Evolutionary conservation across 2,113 vertebrate species (phyloP).

Genomic region (Ariopsis seemanni): DNA sequence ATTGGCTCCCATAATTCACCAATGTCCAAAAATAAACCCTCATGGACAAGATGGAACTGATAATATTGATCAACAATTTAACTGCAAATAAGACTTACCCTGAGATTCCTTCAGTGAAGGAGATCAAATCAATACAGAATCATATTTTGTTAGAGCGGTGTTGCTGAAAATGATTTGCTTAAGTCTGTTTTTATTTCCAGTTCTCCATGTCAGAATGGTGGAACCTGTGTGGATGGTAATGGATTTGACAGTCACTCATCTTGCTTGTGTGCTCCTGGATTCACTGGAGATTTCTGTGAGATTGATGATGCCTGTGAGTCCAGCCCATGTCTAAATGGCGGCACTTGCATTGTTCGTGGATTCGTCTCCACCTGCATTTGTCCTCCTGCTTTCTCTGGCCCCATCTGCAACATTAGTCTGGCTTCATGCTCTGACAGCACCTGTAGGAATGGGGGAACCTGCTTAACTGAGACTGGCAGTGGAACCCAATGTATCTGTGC

Average conservation of each 20-base stretch:
- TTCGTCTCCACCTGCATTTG: conserved; percentile 81
- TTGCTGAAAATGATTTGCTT: neutral
- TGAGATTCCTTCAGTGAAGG: neutral
- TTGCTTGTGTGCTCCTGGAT: conserved; percentile 84
- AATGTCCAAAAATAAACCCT: neutral
- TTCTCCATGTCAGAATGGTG: conserved; percentile 89
- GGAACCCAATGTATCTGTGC: conserved; percentile 80
- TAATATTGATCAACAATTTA: neutral
- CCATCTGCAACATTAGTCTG: conserved; percentile 75
- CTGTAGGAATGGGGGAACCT: conserved; percentile 83
- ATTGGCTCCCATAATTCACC: neutral
- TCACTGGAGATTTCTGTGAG: conserved; percentile 87
- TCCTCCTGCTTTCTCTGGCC: conserved; percentile 77
- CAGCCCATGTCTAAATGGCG: conserved; percentile 85
- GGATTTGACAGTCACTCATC: conserved; percentile 74
- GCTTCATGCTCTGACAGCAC: conserved; percentile 70
- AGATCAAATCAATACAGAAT: neutral
- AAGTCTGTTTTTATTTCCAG: conserved; percentile 66
- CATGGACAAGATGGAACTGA: neutral
- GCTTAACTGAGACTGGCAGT: conserved; percentile 71
- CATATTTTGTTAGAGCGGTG: neutral
- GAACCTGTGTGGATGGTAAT: conserved; percentile 78
- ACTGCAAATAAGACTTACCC: neutral
- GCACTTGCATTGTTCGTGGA: conserved; percentile 79
- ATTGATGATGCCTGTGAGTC: conserved; percentile 80